Evolutionary conservation across 1,140 invertebrate genomes (phyloP), one percentile per base, ranked within the genome.

Genomic region (Battus philenor): DNA sequence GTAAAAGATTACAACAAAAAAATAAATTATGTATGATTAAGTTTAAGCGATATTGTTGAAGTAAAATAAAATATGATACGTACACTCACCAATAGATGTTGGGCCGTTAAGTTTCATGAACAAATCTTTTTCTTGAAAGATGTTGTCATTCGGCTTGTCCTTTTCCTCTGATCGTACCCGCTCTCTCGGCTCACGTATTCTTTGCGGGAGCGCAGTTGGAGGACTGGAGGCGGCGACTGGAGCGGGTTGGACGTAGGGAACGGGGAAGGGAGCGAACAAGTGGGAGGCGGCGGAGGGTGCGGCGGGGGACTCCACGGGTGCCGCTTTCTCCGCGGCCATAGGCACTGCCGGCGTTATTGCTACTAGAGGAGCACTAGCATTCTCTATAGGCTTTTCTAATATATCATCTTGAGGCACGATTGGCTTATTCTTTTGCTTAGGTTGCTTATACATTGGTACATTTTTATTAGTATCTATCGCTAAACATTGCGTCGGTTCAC

Each of bases 381-480:
- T 51, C 22, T 69, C 59, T 32, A 50, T 11, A 8, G 48, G 16
- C 16, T 57, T 59, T 11, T 62, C 60, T 50, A 58, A 4, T 43
- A n/a, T 62, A 49, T 71, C 75, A 33, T 47, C 46, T 58, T 71
- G 68, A 72, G 71, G 63, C 73, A 74, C 75, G 54, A 53, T 47
- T 49, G 68, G 62, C 63, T 77, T 74, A 52, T 43, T 75, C 61
- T 68, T 76, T 43, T 50, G 56, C 59, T 76, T 72, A 22, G 57
- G 51, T 59, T 68, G 68, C 54, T 75, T 72, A 59, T 57, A 62
- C 52, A 50, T 52, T 48, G 57, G 47, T 48, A 59, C 47, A 60
- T 41, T 68, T 52, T 71, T 77, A 69, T 57, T 77, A 20, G 54
- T 54, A 63, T 83, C 79, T 70, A 75, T 39, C 22, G 69, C 54